Base-by-base conservation (phyloP, 2,888 invertebrate species). In the Drosophila phalerata region DNA sequence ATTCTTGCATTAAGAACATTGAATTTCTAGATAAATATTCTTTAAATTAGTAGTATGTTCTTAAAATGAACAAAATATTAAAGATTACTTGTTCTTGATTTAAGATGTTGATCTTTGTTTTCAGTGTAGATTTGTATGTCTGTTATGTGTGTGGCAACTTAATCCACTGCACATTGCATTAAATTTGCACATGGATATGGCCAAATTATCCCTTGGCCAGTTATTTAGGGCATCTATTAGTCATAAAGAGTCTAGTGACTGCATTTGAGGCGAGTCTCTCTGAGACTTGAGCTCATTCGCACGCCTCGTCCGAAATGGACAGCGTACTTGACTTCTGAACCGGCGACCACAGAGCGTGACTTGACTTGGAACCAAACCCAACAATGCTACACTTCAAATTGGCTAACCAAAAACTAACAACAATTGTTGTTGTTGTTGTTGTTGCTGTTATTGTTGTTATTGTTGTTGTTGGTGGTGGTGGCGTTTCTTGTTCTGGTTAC, bases 251-350 rank as follows among this genome's bases (percentile, higher is more conserved):
- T 42, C 30, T 30, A 8, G 11, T 15, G 19, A 65, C 58, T 65
- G 53, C 64, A 76, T 63, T 42, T 28, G 48, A 60, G 72, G 72
- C 77, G 60, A 52, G 79, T 55, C 63, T 19, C 19, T 15, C 15
- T 9, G 55, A 28, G 43, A 15, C 48, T 71, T 83, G 83, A 68
- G 82, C 84, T 80, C 84, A 84, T 84, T 84, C 84, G 89, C 84
- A 88, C 89, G 84, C 89, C 74, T 74, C 65, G 87, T 60, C 79
- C 76, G 22, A 66, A 82, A 58, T 68, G 83, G 77, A 69, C 77
- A 69, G 64, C 86, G 88, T 89, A 85, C 85, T 85, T 85, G 85
- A 89, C 85, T 89, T 88, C 83, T 85, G 89, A 85, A 89, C 88
- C 73, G 73, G 79, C 89, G 89, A 81, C 89, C 89, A 86, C 89